Evolutionary conservation across 2,113 vertebrate species (phyloP), one percentile per base, ranked within the genome.

Genomic region (Alectura lathami): DNA sequence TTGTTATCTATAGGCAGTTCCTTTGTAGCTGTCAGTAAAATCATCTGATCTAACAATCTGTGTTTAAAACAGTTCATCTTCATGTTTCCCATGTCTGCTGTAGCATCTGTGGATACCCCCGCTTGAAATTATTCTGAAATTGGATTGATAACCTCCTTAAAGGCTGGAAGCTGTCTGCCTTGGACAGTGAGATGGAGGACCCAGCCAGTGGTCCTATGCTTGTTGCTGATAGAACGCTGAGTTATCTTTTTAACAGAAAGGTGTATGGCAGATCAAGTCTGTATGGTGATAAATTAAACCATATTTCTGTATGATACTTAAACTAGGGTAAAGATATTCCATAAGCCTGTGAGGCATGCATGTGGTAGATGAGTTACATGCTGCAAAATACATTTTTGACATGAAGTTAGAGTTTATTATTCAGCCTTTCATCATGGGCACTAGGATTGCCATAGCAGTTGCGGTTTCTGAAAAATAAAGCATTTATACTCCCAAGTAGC

Each of bases 311-410:
- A 27, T 69, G 34, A 54, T 81, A 54, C 17, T 36, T 45, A 69
- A 82, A 47, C 21, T 40, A 13, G 6, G 27, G 2, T 70, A 26
- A 68, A 47, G 7, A 10, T 87, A 73, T 0, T 72, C 42, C 43
- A 14, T 76, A 26, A 0, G 9, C 11, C 23, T 6, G 3, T 51
- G 54, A 21, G 13, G 4, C 72, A 12, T 20, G 6, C 15, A 8
- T 32, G 18, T 17, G 26, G 24, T 24, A 42, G 9, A 27, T 34
- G 5, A 59, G 20, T 68, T 75, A 17, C 13, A 17, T 43, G 20
- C 30, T 83, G 83, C 26, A 42, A 22, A 54, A 40, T 10, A 11
- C 10, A 26, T 68, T 18, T 59, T 6, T 24, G 3, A 1, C 9
- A 12, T 38, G 22, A 34, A 80, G 48, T 24, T 42, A 47, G 47